Conservation (phyloP, 2,113 vertebrate genomes). For the Phrynosoma blainvillii region DNA sequence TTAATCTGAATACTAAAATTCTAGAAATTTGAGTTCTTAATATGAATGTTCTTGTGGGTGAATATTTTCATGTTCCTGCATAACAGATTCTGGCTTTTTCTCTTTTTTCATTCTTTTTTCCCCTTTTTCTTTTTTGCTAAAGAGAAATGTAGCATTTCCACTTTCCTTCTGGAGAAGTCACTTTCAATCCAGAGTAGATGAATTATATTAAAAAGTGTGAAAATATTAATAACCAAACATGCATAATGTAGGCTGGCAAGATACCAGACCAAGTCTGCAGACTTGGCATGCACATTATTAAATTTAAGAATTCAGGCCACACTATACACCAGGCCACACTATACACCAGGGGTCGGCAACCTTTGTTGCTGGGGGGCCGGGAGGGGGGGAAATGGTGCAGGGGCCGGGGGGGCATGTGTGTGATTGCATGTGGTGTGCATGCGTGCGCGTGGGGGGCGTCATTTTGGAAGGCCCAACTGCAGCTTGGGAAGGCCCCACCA, state of each 20-base stretch:
- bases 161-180: background rate
- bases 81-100: background rate
- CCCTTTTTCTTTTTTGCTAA: background rate
- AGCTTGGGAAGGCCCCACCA: too few relatives aligned
- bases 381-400: too few relatives aligned
- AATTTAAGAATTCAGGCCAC: background rate
- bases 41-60: background rate
- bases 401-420: too few relatives aligned
- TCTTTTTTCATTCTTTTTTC: background rate
- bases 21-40: background rate
- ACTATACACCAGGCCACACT: too few relatives aligned
- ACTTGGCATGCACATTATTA: background rate
- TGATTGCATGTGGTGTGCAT: too few relatives aligned
- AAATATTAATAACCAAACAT: background rate
- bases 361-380: too few relatives aligned
- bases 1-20: background rate
- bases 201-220: background rate
- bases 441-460: too few relatives aligned
- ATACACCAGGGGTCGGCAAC: too few relatives aligned
- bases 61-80: background rate
- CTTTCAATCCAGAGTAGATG: background rate
- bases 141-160: background rate
- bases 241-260: too few relatives aligned
- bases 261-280: background rate
- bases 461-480: too few relatives aligned